Percentiles rank a stretch among this genome's conserved stretches.
Conservation (phyloP, 2,888 invertebrate species). For the Drosophila formosana region DNA sequence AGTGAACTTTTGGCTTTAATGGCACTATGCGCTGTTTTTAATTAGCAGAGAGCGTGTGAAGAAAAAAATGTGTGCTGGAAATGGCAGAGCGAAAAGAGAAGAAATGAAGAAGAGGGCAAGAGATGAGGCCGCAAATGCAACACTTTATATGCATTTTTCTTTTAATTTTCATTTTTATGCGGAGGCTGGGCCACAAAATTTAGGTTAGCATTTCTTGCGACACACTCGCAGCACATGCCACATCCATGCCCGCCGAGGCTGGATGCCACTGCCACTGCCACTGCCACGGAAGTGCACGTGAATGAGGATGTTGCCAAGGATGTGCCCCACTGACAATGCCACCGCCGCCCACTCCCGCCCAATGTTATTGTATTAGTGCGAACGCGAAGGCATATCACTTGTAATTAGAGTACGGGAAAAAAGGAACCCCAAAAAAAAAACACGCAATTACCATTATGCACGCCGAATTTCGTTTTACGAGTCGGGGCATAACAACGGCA, state of each 20-base stretch:
- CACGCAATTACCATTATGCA: slow-evolving; percentile 79
- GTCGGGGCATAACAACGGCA: slow-evolving; percentile 31
- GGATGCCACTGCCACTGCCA: background rate
- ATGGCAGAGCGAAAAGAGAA: slow-evolving; percentile 18
- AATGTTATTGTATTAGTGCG: slow-evolving; percentile 41
- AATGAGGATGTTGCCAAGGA: slow-evolving; percentile 42
- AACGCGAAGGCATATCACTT: slow-evolving; percentile 63
- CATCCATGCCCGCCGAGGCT: background rate
- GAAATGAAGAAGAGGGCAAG: slow-evolving; percentile 24
- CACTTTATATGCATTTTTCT: slow-evolving; percentile 79
- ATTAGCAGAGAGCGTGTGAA: slow-evolving; percentile 65
- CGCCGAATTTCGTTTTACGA: slow-evolving; percentile 78
- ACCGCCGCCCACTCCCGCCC: background rate
- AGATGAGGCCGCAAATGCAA: slow-evolving; percentile 69
- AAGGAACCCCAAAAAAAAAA: slow-evolving; percentile 25
- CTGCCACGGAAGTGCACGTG: slow-evolving; percentile 24
- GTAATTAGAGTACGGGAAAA: slow-evolving; percentile 68
- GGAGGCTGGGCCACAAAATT: slow-evolving; percentile 49
- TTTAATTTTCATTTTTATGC: slow-evolving; percentile 77
- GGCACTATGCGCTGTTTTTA: slow-evolving; percentile 73
- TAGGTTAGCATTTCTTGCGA: slow-evolving; percentile 73
- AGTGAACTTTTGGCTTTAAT: slow-evolving; percentile 78
- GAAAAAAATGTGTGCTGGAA: slow-evolving; percentile 13
- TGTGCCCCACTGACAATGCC: slow-evolving; percentile 32
- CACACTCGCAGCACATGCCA: slow-evolving; percentile 36